Base-by-base conservation (phyloP, 1,140 invertebrate genomes). In the Oedothorax gibbosus region DNA sequence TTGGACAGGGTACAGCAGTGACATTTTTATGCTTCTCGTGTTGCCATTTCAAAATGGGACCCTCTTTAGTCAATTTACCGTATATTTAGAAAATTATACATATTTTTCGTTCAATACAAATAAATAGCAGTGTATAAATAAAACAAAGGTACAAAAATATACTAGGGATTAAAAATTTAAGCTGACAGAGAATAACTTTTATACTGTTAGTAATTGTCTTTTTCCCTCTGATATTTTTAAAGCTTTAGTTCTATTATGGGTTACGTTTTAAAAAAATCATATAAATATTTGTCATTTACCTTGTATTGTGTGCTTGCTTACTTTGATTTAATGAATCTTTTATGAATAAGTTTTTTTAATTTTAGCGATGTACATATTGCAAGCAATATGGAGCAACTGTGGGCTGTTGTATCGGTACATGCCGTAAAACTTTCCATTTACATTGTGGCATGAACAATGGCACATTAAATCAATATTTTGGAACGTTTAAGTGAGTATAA, bases 401-500 rank as follows among this genome's bases (percentile, higher is more conserved):
- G 68, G 93, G 93, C 50, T 94, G 94, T 89, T 91, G 90, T 83
- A 89, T 91, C 76, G 85, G 86, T 73, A 90, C 89, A 73, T 94
- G 94, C 88, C 91, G 91, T 86, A 88, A 87, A 78, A 90, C 90
- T 6, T 94, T 93, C 89, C 94, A 94, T 88, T 91, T 92, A 65
- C 91, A 92, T 5, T 94, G 94, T 90, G 93, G 93, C 0, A 84
- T 92, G 60, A 88, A 90, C 72, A 89, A 91, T 88, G 91, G 91
- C 18, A 91, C 91, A 2, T 88, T 93, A 54, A 91, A 92, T 87
- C 93, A 93, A 86, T 94, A 93, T 89, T 93, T 91, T 89, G 92
- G 91, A 35, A 90, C 91, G 87, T 94, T 92, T 87, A 92, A 91
- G 93, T 94, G 88, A 88, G 75, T 77, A 49, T 65, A 7, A 4